Evolutionary conservation across 2,797 vertebrate genomes (phyloP).

Genomic region (Anguilla pacifica): DNA sequence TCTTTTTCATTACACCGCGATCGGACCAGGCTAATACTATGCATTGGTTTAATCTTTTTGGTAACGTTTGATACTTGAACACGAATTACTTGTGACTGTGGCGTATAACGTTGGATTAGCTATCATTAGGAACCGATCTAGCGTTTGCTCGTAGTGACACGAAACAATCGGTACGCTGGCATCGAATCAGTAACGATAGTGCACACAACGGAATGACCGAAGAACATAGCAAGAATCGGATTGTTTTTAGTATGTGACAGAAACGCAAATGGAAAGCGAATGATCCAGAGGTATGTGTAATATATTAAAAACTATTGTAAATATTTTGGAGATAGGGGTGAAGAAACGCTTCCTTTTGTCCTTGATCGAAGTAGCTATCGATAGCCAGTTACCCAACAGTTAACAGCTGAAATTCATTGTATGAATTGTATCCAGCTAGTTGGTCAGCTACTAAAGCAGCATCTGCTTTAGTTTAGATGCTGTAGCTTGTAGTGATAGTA

Average conservation of each 20-base stretch:
- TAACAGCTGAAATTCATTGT: neutral
- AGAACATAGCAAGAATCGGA: neutral
- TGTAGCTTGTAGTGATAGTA: neutral
- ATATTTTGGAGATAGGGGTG: neutral
- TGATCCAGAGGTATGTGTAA: conserved; percentile 9
- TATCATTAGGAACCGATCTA: neutral
- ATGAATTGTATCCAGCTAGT: neutral
- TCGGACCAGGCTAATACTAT: neutral
- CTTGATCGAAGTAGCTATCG: neutral
- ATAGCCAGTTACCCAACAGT: neutral
- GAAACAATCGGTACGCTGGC: neutral
- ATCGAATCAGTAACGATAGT: neutral
- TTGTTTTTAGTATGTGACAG: neutral
- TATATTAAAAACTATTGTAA: neutral
- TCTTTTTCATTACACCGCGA: neutral
- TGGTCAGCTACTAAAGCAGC: neutral
- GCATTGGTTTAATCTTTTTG: neutral
- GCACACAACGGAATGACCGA: conserved; percentile 4
- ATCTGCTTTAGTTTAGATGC: neutral
- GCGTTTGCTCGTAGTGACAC: neutral
- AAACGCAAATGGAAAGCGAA: neutral
- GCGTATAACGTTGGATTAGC: neutral
- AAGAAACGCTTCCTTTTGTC: neutral
- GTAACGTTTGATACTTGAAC: conserved; percentile 8
- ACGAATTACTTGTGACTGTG: neutral